Conservation (phyloP, 2,888 invertebrate species). For the Vandiemenella viatica region DNA sequence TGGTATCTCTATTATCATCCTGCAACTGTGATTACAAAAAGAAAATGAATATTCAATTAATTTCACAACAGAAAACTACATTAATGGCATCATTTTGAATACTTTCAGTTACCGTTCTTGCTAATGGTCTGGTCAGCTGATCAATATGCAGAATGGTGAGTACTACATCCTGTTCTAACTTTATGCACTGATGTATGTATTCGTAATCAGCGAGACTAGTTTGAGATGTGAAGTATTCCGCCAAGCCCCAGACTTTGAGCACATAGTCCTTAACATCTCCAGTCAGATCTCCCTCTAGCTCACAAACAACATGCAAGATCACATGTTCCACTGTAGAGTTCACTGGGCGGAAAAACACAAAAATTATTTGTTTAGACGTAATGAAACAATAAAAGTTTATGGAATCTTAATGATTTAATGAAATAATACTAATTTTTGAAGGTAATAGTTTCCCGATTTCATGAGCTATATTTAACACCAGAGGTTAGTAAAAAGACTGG, state of each 20-base stretch:
- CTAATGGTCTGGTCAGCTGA: constrained; percentile 50
- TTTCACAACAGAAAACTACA: background rate
- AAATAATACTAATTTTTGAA: background rate
- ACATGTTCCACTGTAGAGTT: constrained; percentile 75
- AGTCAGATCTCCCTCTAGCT: constrained; percentile 55
- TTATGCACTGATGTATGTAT: constrained; percentile 85
- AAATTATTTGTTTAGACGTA: constrained; percentile 8
- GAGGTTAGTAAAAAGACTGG: too few species aligned
- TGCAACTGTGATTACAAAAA: constrained; percentile 33
- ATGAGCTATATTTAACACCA: too few species aligned
- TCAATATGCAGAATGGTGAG: constrained; percentile 38
- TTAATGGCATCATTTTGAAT: background rate
- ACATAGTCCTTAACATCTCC: constrained; percentile 52
- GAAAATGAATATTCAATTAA: constrained; percentile 4
- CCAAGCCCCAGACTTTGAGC: constrained; percentile 67
- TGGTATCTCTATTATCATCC: constrained; percentile 66
- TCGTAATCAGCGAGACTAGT: constrained; percentile 78
- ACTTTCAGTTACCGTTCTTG: constrained; percentile 45
- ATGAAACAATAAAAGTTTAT: constrained; percentile 3
- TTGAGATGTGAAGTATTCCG: constrained; percentile 76
- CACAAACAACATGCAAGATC: constrained; percentile 67
- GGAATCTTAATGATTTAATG: background rate
- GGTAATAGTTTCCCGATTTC: too few species aligned
- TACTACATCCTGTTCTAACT: constrained; percentile 75
- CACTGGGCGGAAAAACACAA: constrained; percentile 40